Percentiles rank a stretch among this genome's conserved stretches.
These are phyloP conservation scores for Callipepla squamata DNA, from an alignment of 2,113 vertebrate species.

Conservation along the genomic window DNA sequence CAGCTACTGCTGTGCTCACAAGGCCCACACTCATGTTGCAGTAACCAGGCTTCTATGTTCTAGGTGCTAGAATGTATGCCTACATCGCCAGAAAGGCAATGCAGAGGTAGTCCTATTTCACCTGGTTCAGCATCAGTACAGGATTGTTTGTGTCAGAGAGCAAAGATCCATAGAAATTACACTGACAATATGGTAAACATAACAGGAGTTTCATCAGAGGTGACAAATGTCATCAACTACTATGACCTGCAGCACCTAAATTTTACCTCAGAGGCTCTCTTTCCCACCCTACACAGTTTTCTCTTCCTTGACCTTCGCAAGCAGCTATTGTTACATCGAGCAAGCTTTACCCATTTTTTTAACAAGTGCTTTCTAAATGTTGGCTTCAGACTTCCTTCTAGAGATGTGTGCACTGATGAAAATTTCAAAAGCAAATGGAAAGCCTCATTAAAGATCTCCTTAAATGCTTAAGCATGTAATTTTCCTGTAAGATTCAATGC, in stretches of 20 bases:
- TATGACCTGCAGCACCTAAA: background rate
- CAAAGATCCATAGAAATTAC: background rate
- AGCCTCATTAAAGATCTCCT: background rate
- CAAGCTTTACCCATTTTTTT: background rate
- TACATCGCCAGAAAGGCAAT: background rate
- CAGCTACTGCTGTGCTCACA: rapidly evolving
- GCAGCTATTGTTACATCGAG: background rate
- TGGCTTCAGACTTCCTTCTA: background rate
- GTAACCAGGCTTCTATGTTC: background rate
- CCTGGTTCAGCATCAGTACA: background rate
- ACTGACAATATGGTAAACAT: background rate
- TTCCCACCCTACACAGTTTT: background rate
- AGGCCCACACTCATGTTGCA: background rate
- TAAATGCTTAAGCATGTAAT: background rate
- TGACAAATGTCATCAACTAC: background rate
- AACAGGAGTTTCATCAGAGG: background rate
- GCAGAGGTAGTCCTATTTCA: background rate
- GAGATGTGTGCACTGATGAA: background rate
- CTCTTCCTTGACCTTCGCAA: background rate
- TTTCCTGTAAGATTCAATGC: background rate
- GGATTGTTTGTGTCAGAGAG: background rate
- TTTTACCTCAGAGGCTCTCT: background rate
- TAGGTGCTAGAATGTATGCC: background rate
- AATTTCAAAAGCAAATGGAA: slow-evolving; percentile 8
- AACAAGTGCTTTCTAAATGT: background rate